Base-by-base conservation (phyloP, 1,140 invertebrate species). In the Zaprionus gabonicus region DNA sequence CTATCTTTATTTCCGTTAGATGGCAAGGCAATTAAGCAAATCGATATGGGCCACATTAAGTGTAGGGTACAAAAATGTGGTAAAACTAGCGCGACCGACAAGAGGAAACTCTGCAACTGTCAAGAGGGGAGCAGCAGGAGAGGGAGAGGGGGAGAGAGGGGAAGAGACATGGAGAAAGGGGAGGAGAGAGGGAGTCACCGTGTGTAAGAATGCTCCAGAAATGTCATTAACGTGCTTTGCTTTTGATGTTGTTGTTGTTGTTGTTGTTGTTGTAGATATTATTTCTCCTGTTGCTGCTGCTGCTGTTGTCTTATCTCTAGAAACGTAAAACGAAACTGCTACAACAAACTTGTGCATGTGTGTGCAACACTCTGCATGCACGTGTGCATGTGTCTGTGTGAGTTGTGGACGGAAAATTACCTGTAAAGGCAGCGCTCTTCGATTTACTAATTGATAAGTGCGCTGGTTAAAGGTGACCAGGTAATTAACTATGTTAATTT, bases 401-500 rank as follows among this genome's bases (percentile, higher is more conserved):
- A 20, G 38, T 51, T 79, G 20, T 63, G 56, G 9, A 41, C 70
- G 72, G 83, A 78, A 86, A 87, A 73, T 75, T 83, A 88, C 80
- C 83, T 80, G 83, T 17, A 10, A 86, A 87, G 70, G 70, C 78
- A 64, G 77, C 84, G 80, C 83, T 64, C 12, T 62, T 63, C 63
- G 59, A 56, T 53, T 76, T 63, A 68, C 80, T 80, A 82, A 82
- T 86, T 87, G 77, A 75, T 60, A 87, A 87, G 60, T 80, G 79
- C 73, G 57, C 64, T 58, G 60, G 71, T 72, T 63, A 51, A 31
- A 36, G 46, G n/a, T 46, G n/a, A 46, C 41, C 41, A 46, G 41
- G 64, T 81, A 83, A 83, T 83, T 81, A 83, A 81, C 81, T 77
- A 83, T 83, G 81, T 80, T 70, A 77, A 83, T 83, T 82, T 76